These are phyloP conservation scores for Drosophila setifemur DNA, from an alignment of 1,140 invertebrate species.

Conservation along the genomic window DNA sequence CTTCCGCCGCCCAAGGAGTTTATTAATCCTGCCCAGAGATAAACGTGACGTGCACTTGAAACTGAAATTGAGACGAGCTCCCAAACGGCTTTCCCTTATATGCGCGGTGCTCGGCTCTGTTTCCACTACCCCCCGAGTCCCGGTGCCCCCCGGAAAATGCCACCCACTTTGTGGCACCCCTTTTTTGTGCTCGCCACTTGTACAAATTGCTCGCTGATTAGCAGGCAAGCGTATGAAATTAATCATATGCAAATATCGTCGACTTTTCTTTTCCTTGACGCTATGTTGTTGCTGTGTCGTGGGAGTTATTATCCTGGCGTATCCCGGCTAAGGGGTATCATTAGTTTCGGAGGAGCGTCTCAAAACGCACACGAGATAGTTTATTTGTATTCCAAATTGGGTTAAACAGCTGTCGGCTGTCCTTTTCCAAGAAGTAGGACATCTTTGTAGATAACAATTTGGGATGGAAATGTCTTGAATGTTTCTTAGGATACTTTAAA, in stretches of 20 bases:
- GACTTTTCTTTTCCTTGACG: conserved; percentile 44
- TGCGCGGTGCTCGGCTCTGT: conserved; percentile 2
- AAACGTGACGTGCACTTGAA: conserved; percentile 74
- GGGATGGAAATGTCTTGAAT: neutral
- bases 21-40: conserved; percentile 75
- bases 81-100: conserved; percentile 23
- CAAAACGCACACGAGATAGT: neutral
- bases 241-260: conserved; percentile 77
- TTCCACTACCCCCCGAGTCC: no score
- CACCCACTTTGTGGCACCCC: conserved; percentile 13
- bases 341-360: neutral
- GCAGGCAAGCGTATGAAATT: conserved; percentile 80
- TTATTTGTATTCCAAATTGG: conserved; percentile 6
- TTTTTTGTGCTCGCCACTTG: conserved; percentile 46
- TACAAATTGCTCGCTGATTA: conserved; percentile 78
- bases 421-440: neutral
- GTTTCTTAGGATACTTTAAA: neutral
- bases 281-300: conserved; percentile 37
- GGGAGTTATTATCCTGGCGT: conserved; percentile 14
- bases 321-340: conserved; percentile 20
- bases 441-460: no score
- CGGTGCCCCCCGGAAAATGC: neutral
- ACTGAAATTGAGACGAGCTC: conserved; percentile 47
- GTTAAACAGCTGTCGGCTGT: neutral
- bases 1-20: conserved; percentile 51